Base-by-base conservation (phyloP, 2,888 invertebrate genomes). In the Caradrina kadenii region DNA sequence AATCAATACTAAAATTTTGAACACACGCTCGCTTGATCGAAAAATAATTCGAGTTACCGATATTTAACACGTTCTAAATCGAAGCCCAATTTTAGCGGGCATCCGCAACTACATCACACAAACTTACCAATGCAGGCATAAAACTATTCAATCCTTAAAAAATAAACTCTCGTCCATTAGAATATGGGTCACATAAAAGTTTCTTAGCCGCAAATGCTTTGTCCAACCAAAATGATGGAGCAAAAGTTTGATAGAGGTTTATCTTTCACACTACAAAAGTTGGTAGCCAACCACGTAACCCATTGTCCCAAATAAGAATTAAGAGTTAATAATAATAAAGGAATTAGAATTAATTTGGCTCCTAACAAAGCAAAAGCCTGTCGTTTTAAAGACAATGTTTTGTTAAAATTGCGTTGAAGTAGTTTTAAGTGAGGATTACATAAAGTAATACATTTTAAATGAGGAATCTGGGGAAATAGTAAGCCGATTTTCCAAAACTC, bases 11-110 rank as follows among this genome's bases (percentile, higher is more conserved):
- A 54, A 42, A 76, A 82, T 45, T 66, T 68, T 55, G 60, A 72
- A 59, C 56, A 64, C 56, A 56, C 61, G 55, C 69, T 35, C n/a
- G 66, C 66, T 68, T 76, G 68, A 84, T 76, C 76, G 83, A 84
- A 79, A 84, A 83, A 80, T 84, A 82, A 83, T 82, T 82, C 48
- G 52, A 76, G 61, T 79, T 71, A 62, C 73, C 63, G 53, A 76
- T 84, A 76, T 84, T 82, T 71, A 76, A 67, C 72, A 45, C 79
- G 79, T 71, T 49, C 69, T 80, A 83, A 76, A 80, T 79, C 56
- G 62, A 76, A 79, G 53, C 66, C 55, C 78, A 79, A 73, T 81
- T 79, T 79, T 50, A 42, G 50, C 49, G 67, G 56, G 60, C 68
- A 65, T 62, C 69, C 66, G 22, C 67, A 79, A 56, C 68, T 69